Percentiles rank a stretch among this genome's conserved stretches.
phyloP scores from a whole-genome alignment of 2,888 invertebrate species.

The Epinotia brunnichana region DNA sequence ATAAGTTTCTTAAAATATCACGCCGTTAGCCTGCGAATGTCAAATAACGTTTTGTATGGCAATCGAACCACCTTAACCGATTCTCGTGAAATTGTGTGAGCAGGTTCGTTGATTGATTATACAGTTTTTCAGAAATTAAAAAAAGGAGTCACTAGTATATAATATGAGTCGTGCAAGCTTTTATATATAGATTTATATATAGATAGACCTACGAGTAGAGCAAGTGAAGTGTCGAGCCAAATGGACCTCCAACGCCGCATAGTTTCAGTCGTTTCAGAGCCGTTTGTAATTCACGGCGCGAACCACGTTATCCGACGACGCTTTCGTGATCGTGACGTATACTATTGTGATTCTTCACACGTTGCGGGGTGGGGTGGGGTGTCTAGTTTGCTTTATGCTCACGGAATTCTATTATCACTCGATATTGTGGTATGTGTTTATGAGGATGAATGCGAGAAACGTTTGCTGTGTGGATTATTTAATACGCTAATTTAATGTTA shows the following conservation, averaged over 20 bases:
- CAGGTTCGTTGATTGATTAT: too few species aligned
- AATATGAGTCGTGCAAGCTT: too few species aligned
- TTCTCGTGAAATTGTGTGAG: too few species aligned
- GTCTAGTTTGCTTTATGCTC: conserved; percentile 24
- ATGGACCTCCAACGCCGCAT: conserved; percentile 13
- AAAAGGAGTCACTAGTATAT: too few species aligned
- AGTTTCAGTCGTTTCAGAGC: conserved; percentile 33
- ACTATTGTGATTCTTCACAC: conserved; percentile 19
- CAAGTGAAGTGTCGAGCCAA: background rate
- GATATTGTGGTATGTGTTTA: conserved; percentile 19
- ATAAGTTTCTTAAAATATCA: too few species aligned
- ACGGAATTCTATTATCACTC: conserved; percentile 14
- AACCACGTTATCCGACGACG: conserved; percentile 21
- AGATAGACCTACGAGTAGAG: too few species aligned
- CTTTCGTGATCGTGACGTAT: conserved; percentile 29
- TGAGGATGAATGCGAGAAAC: conserved; percentile 9
- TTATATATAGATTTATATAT: too few species aligned
- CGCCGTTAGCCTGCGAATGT: too few species aligned
- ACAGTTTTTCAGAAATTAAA: too few species aligned
- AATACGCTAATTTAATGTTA: background rate
- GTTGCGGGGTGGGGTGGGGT: too few species aligned
- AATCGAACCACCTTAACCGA: too few species aligned
- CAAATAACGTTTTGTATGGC: too few species aligned
- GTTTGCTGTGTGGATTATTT: background rate
- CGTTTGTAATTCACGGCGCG: conserved; percentile 30